Evolutionary conservation across 2,888 invertebrate genomes (phyloP).

Genomic region (Ophraella communa): DNA sequence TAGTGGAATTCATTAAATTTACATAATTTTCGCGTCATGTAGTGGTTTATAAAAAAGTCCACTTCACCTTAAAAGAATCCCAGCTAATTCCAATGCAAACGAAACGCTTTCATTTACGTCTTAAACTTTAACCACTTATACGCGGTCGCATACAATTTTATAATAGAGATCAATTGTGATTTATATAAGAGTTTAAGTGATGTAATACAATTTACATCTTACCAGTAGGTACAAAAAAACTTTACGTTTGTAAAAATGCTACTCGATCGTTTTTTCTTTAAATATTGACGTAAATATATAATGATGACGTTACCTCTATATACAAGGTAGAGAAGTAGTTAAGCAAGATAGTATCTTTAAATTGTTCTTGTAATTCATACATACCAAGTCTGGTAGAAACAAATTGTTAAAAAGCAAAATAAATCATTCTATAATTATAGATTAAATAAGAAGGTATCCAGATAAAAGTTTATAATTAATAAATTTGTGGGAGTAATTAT

Average conservation of each 20-base stretch:
- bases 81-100: neutral
- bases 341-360: too few species aligned
- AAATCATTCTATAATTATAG: too few species aligned
- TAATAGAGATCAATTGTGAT: constrained; percentile 24
- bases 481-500: too few species aligned
- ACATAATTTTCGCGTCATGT: too few species aligned
- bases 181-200: constrained; percentile 23
- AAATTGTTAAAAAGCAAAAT: too few species aligned
- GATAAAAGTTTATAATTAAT: too few species aligned
- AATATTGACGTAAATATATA: neutral
- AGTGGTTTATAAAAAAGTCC: neutral
- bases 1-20: too few species aligned
- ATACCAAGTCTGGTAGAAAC: too few species aligned
- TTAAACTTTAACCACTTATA: neutral
- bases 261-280: neutral
- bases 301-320: too few species aligned
- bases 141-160: constrained; percentile 10
- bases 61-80: neutral
- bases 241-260: neutral
- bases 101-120: constrained; percentile 4
- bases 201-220: constrained; percentile 22
- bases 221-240: neutral
- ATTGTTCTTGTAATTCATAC: too few species aligned
- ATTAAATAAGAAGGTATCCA: too few species aligned
- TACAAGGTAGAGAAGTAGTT: too few species aligned